Evolutionary conservation across 2,797 vertebrate genomes (phyloP).

Genomic region (Nannoperca obscura): DNA sequence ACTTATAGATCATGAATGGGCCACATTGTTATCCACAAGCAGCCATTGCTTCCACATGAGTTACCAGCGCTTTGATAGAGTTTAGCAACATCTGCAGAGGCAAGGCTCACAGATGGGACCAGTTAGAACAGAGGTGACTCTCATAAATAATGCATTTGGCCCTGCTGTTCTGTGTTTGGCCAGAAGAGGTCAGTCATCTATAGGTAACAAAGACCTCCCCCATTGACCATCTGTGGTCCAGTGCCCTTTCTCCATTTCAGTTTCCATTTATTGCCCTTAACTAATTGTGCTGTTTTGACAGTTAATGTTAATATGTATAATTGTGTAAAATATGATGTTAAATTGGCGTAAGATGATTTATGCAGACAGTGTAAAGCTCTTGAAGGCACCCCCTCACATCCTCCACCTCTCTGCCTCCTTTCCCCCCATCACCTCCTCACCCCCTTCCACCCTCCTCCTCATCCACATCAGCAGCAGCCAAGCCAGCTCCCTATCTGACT

Average conservation of each 20-base stretch:
- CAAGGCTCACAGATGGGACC: constrained; percentile 63
- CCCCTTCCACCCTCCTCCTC: neutral
- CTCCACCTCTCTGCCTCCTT: neutral
- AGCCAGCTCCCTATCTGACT: constrained; percentile 58
- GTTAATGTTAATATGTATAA: neutral
- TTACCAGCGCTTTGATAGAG: constrained; percentile 45
- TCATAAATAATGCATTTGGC: constrained; percentile 50
- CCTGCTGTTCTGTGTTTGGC: constrained; percentile 60
- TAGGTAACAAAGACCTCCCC: constrained; percentile 35
- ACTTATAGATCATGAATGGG: constrained; percentile 70
- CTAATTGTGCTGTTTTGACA: constrained; percentile 34
- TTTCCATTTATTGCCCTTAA: constrained; percentile 36
- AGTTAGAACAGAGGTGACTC: constrained; percentile 34
- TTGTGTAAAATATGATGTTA: neutral
- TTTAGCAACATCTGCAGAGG: constrained; percentile 71
- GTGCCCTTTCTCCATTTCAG: neutral
- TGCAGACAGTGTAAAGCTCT: constrained; percentile 8
- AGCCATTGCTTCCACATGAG: constrained; percentile 52
- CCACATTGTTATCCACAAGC: constrained; percentile 64
- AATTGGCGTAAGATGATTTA: neutral
- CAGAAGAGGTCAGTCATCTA: constrained; percentile 75
- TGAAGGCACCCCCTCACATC: neutral
- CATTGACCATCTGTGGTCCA: constrained; percentile 62
- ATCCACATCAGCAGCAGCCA: constrained; percentile 54
- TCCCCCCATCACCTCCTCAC: constrained; percentile 12